Base-by-base conservation (phyloP, 2,888 invertebrate genomes). In the Caenorhabditis plicata region DNA sequence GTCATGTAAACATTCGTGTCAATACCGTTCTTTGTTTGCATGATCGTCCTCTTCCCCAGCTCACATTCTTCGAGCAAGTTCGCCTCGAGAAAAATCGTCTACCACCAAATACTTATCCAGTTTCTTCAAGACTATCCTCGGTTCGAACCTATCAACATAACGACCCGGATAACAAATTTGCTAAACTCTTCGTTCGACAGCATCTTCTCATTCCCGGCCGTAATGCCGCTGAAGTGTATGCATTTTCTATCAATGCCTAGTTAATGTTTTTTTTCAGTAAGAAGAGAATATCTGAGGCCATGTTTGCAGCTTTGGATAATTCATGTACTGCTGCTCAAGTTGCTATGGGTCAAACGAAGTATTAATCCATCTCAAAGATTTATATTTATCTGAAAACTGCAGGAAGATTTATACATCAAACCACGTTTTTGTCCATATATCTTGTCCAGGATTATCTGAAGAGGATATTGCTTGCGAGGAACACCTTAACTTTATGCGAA, bases 21-120 rank as follows among this genome's bases (percentile, higher is more conserved):
- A 60, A 60, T 46, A 60, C 60, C 20, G 60, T 55, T 22, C 39
- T 61, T 20, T 54, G 54, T 26, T 54, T 61, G 15, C 43, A 50
- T 31, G 54, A 55, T 19, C 48, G 60, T 2, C 60, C 60, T 35
- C 50, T 61, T 8, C 54, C 54, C 35, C 54, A 55, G 32, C 46
- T 54, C 7, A 55, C 54, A 11, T 52, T 61, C 36, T 50, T 61
- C 20, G 60, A 61, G 33, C 54, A 54, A 51, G 54, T 61, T 19
- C 71, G 76, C 19, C 60, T 79, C 17, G 76, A 78, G 52, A 56
- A 76, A 45, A 72, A 73, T 64, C 67, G 78, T 36, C 60, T 74
- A 13, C 68, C 72, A n/a, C 41, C 44, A 4, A 62, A 58, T 39
- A 64, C 63, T 15, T 48, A 58, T 11, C 61, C 64, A 22, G 68